Percentiles rank a stretch among this genome's conserved stretches.
phyloP scores from a whole-genome alignment of 2,888 invertebrate genomes.

The Dasysyrphus albostriatus region DNA sequence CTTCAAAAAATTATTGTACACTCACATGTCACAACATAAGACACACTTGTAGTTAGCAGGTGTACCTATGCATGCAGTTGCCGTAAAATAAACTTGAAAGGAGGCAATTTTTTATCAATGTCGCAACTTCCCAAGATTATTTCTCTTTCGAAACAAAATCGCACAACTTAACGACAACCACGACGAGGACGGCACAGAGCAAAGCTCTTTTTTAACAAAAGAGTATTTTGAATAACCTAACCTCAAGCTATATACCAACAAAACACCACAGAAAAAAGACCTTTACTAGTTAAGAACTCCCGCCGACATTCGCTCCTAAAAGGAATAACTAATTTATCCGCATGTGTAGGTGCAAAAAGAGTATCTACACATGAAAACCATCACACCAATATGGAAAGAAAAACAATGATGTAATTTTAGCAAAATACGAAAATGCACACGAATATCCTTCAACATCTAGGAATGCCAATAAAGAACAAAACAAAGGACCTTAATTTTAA shows the following conservation, averaged over 20 bases:
- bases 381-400: constrained; percentile 40
- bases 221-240: constrained; percentile 35
- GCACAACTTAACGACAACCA: constrained; percentile 8
- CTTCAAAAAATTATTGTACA: constrained; percentile 33
- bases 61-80: constrained; percentile 3
- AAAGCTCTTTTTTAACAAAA: constrained; percentile 49
- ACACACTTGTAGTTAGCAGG: constrained; percentile 32
- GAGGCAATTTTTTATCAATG: constrained; percentile 53
- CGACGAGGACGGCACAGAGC: neutral
- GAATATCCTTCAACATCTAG: constrained; percentile 10
- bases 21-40: constrained; percentile 39
- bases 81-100: constrained; percentile 23
- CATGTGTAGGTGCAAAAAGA: constrained; percentile 57
- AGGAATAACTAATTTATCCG: constrained; percentile 55
- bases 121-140: constrained; percentile 42
- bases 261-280: constrained; percentile 34
- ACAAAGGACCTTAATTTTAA: neutral
- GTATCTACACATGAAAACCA: constrained; percentile 30
- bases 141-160: constrained; percentile 23
- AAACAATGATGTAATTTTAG: constrained; percentile 70
- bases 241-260: constrained; percentile 40
- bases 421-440: constrained; percentile 19
- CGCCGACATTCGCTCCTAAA: constrained; percentile 32
- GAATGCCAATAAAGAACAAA: constrained; percentile 15
- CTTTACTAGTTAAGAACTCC: constrained; percentile 42